Conservation (phyloP, 2,113 vertebrate genomes). For the Vidua chalybeata region DNA sequence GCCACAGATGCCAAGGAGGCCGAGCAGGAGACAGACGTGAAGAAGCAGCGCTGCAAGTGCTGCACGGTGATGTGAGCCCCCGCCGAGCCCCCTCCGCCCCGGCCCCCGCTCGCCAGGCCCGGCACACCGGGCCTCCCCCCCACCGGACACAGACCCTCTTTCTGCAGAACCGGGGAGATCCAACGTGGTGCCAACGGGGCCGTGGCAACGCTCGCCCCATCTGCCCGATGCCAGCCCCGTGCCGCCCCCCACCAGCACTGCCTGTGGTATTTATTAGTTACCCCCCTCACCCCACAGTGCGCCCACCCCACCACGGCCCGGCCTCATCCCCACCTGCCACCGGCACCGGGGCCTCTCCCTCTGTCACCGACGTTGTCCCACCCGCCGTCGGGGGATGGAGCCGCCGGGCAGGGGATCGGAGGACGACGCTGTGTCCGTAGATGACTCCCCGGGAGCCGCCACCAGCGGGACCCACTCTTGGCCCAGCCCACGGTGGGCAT, state of each 20-base stretch:
- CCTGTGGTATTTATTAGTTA: constrained; percentile 41
- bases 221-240: neutral
- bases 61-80: constrained; percentile 90
- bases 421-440: neutral
- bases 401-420: neutral
- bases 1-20: constrained; percentile 57
- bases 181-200: neutral
- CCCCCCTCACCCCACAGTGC: neutral
- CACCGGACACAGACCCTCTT: neutral
- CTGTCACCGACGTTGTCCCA: neutral
- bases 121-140: neutral
- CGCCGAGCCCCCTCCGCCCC: neutral
- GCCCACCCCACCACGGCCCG: neutral
- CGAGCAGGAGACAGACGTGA: constrained; percentile 76
- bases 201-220: neutral
- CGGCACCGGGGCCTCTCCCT: neutral
- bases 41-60: constrained; percentile 93
- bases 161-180: neutral
- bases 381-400: neutral
- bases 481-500: neutral
- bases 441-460: neutral
- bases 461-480: neutral
- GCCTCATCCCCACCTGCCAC: neutral
- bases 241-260: neutral
- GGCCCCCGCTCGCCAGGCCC: neutral